Evolutionary conservation across 2,797 vertebrate species (phyloP).

Genomic region (Anniella stebbinsi): DNA sequence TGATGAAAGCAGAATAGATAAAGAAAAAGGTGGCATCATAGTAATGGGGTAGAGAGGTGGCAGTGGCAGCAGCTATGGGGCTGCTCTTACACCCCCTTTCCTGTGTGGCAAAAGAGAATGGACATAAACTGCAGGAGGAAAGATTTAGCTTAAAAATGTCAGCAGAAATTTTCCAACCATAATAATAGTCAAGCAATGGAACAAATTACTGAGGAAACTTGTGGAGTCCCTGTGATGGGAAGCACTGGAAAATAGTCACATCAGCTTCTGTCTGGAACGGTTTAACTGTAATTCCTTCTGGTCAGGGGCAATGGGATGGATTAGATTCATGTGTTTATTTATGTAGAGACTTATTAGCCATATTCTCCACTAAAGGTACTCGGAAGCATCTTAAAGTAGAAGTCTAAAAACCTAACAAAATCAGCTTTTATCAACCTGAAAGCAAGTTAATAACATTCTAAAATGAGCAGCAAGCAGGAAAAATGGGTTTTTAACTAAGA

Average conservation of each 20-base stretch:
- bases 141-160: slow-evolving; percentile 45
- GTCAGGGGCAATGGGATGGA: not conserved
- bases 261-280: slow-evolving; percentile 42
- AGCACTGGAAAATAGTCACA: slow-evolving; percentile 37
- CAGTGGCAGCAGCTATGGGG: not conserved
- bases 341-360: not conserved
- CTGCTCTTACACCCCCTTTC: slow-evolving; percentile 25
- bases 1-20: not conserved
- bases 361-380: not conserved
- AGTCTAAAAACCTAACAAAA: not conserved
- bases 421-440: not conserved
- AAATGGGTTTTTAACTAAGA: not conserved
- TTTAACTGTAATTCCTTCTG: slow-evolving; percentile 28
- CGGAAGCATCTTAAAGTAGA: not conserved
- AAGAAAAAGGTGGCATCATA: not conserved
- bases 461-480: not conserved
- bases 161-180: slow-evolving; percentile 53
- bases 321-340: slow-evolving; percentile 19
- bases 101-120: slow-evolving; percentile 19
- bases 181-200: slow-evolving; percentile 49
- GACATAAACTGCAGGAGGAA: slow-evolving; percentile 36
- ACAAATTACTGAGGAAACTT: slow-evolving; percentile 47
- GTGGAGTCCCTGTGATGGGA: slow-evolving; percentile 38
- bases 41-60: too few relatives aligned
- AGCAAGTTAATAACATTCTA: not conserved